Evolutionary conservation across 2,797 vertebrate species (phyloP), one percentile per base, ranked within the genome.

Genomic region (Alosa sapidissima): DNA sequence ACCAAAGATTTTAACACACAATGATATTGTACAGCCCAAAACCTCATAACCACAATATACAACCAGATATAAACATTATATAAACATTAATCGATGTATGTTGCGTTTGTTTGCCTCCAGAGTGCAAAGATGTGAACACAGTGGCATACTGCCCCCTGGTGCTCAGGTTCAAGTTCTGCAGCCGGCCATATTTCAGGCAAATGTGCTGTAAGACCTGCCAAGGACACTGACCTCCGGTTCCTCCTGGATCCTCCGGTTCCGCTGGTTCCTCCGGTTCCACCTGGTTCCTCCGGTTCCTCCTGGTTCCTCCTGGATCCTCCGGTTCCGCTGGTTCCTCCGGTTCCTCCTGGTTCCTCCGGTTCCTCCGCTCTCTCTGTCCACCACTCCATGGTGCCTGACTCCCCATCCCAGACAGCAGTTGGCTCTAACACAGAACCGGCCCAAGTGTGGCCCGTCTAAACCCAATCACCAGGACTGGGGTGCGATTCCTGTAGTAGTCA

Each of bases 141-240:
- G 98, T 99, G 92, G 98, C 98, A 84, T 99, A 99, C 95, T 99
- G 98, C 96, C 98, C 98, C 87, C 97, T 99, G 92, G 98, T 99
- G 96, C 96, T 99, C 93, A 98, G 98, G 95, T 99, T 99, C 90
- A 98, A 98, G 94, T 99, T 99, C 95, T 99, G 98, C 96, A 98
- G 96, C 95, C 95, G 98, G 86, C 94, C 97, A 86, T 99, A 99
- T 95, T 99, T 99, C 95, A 96, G 98, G 95, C 98, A 99, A 94
- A 99, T 99, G 98, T 99, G 98, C 95, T 99, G 98, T 94, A 98
- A 98, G 95, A 99, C 98, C 62, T 99, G 98, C 96, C 98, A 99
- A 93, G 97, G 98, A 88, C 98, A 97, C 93, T 99, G 97, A 94
- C 86, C 89, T 88, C 85, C 81, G n/a, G 88, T 84, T 86, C 88